phyloP scores from a whole-genome alignment of 1,140 invertebrate species.

The Pseudachorutes palmiensis region DNA sequence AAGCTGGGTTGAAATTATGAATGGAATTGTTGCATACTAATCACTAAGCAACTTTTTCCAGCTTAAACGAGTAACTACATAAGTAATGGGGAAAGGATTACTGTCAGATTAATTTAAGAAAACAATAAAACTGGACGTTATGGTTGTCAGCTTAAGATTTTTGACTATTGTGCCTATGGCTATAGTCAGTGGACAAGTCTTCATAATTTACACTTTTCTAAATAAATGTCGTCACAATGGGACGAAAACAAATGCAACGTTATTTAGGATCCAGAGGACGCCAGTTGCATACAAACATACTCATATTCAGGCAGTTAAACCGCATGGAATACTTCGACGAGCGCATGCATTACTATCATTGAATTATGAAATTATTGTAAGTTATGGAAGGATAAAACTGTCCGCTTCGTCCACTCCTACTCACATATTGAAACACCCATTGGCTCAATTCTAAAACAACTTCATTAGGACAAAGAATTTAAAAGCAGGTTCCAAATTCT shows the following conservation, averaged over 20 bases:
- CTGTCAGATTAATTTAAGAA: neutral
- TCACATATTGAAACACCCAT: neutral
- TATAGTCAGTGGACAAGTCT: neutral
- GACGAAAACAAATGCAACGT: slow-evolving; percentile 1
- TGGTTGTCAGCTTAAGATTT: neutral
- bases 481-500: too few species aligned
- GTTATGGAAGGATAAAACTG: neutral
- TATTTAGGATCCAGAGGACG: neutral
- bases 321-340: neutral
- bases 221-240: slow-evolving; percentile 10
- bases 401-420: neutral
- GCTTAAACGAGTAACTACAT: neutral
- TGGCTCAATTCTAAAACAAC: neutral
- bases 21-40: neutral
- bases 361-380: slow-evolving; percentile 6
- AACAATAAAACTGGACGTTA: neutral
- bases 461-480: neutral
- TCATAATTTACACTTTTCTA: neutral
- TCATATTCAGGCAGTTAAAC: neutral
- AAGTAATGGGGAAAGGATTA: neutral
- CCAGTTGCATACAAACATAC: neutral
- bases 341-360: neutral
- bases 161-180: neutral
- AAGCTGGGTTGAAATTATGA: neutral
- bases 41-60: neutral